Evolutionary conservation across 2,113 vertebrate genomes (phyloP), one percentile per base, ranked within the genome.

Genomic region (Lepus timidus): DNA sequence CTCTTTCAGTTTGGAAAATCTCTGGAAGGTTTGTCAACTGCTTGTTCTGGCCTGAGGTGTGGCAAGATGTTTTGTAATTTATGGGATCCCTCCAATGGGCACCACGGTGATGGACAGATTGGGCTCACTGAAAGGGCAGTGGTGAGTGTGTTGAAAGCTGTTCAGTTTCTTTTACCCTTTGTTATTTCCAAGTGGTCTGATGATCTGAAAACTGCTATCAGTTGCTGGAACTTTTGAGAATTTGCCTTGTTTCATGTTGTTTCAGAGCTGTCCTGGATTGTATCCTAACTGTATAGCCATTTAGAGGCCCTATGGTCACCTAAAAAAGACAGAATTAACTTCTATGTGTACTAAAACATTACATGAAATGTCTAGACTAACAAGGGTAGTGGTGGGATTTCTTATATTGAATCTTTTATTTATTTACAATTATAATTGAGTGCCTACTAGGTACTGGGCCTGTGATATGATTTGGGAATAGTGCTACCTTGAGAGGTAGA

Each of bases 1-100:
- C 23, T 65, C 31, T 93, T 90, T 81, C 17, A 51, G 29, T 16
- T 95, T 90, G 82, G 44, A 87, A 87, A 83, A 4, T 44, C 19
- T 86, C 81, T 19, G 61, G 52, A 76, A 36, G 1, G 16, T 81
- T 94, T 75, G 25, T 74, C 27, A 75, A 62, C 10, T 75, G 74
- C 62, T 86, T 83, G 9, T 93, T 86, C 33, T 90, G 75, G 33
- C 62, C 52, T 67, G 64, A 88, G 65, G n/a, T 49, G 20, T 20
- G 90, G 75, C 44, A 27, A 81, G 27, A 61, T 68, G 23, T 55
- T 80, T 78, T 14, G 75, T 25, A 25, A 76, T 79, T 80, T 64
- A 58, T 20, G 52, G 5, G 0, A 8, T 74, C n/a, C 27, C 27
- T 81, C 81, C 64, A 64, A 49, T 13, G 22, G n/a, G 17, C 33